phyloP scores from a whole-genome alignment of 1,140 invertebrate genomes.

The Lamellibrachia luymesi region DNA sequence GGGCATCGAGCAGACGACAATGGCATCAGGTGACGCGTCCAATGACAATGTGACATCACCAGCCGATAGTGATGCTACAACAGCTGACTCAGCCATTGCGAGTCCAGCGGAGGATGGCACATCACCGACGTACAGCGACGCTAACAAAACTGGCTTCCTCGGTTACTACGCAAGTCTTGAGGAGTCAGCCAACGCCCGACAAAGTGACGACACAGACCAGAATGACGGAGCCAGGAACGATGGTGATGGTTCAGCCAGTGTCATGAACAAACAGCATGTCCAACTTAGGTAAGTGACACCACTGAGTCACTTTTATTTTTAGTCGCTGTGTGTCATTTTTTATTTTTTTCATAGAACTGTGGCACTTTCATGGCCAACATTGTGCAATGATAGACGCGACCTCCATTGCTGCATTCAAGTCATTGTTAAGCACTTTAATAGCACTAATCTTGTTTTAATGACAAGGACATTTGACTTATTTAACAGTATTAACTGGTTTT shows the following conservation, averaged over 20 bases:
- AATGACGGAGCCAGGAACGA: conserved; percentile 21
- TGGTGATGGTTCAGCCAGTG: conserved; percentile 26
- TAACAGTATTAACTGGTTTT: no score
- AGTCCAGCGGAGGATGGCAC: neutral
- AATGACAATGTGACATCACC: conserved; percentile 7
- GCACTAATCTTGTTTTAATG: no score
- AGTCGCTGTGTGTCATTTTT: no score
- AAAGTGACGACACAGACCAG: conserved; percentile 11
- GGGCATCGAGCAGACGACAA: neutral
- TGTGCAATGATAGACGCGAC: no score
- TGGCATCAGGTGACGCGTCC: neutral
- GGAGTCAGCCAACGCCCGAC: conserved; percentile 12
- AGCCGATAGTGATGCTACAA: neutral
- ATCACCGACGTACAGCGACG: neutral
- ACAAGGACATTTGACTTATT: no score
- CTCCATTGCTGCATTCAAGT: no score
- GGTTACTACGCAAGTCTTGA: conserved; percentile 45
- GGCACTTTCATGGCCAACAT: no score
- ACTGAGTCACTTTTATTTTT: no score
- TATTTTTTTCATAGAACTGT: no score
- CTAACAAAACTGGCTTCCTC: conserved; percentile 32
- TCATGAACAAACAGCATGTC: conserved; percentile 23
- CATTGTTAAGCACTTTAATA: no score
- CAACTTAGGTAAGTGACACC: neutral
- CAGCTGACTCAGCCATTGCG: neutral